Evolutionary conservation across 2,888 invertebrate genomes (phyloP), one percentile per base, ranked within the genome.

Genomic region (Cremastinae sp.): DNA sequence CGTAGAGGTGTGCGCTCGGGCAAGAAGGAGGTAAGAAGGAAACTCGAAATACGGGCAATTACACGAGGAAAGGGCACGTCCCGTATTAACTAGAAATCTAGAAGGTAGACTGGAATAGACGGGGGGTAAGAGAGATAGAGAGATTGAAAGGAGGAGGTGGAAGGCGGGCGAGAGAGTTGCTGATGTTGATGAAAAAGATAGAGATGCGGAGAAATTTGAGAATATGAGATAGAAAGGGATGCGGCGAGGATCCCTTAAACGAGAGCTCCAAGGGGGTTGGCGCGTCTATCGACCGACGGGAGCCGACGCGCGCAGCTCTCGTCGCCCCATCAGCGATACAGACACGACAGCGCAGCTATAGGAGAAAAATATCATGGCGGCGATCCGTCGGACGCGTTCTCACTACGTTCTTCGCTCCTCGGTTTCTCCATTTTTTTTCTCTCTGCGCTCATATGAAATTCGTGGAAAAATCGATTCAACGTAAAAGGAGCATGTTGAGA

Each of bases 361-460:
- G 45, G 34, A 36, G 54, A 66, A 18, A 54, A 66, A 65, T 65
- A 77, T 77, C 59, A 77, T 77, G 71, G 72, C 73, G 75, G 71
- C 80, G 77, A 75, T 56, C 80, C 80, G 81, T 75, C 80, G 81
- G 81, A 73, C 76, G 79, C 62, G 51, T 74, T 41, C 45, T 54
- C 49, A 47, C n/a, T n/a, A n/a, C 47, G 71, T 43, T 38, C 62
- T 51, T 69, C 65, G 61, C 41, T 64, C 62, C 38, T 47, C 22
- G 12, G 8, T 53, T n/a, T 36, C 41, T 62, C 45, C 2, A 12
- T 38, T 61, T 36, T 49, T 58, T 16, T n/a, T 2, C 1, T 20
- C 34, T 61, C 28, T n/a, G n/a, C n/a, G n/a, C 36, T 22, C 10
- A 4, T 2, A 14, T 1, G 22, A 45, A 59, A 43, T 54, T 65